phyloP scores from a whole-genome alignment of 2,113 vertebrate genomes.

The Lepisosteus oculatus region DNA sequence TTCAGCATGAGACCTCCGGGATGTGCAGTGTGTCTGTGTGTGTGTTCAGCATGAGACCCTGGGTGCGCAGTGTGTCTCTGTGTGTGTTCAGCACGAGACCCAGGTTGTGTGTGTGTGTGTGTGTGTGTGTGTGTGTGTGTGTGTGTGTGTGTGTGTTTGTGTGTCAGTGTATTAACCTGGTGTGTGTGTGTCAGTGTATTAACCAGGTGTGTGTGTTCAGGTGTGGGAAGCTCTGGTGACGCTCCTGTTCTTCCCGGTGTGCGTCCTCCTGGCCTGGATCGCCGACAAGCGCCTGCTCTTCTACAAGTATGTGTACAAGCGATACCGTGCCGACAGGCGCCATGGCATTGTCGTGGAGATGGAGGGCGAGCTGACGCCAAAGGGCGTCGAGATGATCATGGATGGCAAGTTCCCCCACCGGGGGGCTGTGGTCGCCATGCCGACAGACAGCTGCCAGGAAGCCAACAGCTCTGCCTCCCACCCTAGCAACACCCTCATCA shows the following conservation, averaged over 20 bases:
- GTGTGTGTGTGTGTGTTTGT: slow-evolving; percentile 16
- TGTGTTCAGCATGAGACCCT: no score
- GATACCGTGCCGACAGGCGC: slow-evolving; percentile 88
- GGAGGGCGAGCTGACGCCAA: slow-evolving; percentile 80
- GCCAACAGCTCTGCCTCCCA: slow-evolving; percentile 15
- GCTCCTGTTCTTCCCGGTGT: slow-evolving; percentile 86
- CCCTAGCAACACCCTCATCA: slow-evolving; percentile 55
- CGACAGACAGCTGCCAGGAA: slow-evolving; percentile 49
- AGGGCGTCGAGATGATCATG: slow-evolving; percentile 72
- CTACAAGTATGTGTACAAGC: slow-evolving; percentile 95
- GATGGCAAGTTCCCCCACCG: slow-evolving; percentile 70
- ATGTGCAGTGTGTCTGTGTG: no score
- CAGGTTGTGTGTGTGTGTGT: no score
- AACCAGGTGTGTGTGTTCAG: slow-evolving; percentile 30
- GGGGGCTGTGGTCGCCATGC: slow-evolving; percentile 38
- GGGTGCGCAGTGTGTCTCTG: no score
- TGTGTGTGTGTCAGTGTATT: neutral
- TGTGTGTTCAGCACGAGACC: no score
- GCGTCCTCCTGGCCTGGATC: slow-evolving; percentile 91
- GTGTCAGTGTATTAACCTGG: slow-evolving; percentile 22
- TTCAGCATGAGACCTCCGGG: no score
- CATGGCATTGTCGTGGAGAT: slow-evolving; percentile 91
- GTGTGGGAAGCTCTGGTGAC: slow-evolving; percentile 94
- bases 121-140: slow-evolving; percentile 1
- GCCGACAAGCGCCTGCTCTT: slow-evolving; percentile 93